Percentiles rank a stretch among this genome's conserved stretches.
These are phyloP conservation scores for Athalia rosae DNA, from an alignment of 2,888 invertebrate species.

Conservation along the genomic window DNA sequence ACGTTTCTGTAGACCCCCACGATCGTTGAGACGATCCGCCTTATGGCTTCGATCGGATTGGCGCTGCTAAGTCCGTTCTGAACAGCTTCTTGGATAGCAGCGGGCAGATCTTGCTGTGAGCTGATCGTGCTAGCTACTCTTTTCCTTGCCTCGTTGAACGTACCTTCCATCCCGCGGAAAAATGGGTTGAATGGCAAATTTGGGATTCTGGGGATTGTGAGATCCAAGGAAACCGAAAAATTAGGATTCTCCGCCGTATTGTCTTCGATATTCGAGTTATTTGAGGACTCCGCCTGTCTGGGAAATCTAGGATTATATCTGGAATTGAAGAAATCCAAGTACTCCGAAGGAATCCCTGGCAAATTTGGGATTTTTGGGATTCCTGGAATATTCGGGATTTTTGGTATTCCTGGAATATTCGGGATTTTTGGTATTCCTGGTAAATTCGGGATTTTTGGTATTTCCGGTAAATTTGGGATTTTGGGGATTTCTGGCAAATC, in stretches of 20 bases:
- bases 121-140: slow-evolving; percentile 47
- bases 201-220: slow-evolving; percentile 48
- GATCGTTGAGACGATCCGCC: slow-evolving; percentile 49
- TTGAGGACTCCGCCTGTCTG: not conserved
- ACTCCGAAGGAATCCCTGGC: slow-evolving; percentile 35
- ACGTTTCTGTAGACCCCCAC: slow-evolving; percentile 49
- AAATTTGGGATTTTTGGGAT: slow-evolving; percentile 14
- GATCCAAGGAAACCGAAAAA: slow-evolving; percentile 45
- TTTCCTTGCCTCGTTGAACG: slow-evolving; percentile 50
- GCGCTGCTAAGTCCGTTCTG: slow-evolving; percentile 49
- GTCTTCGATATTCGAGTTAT: not conserved
- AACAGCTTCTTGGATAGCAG: slow-evolving; percentile 51
- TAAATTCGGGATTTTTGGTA: not conserved
- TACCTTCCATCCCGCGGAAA: slow-evolving; percentile 48
- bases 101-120: slow-evolving; percentile 48
- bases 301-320: not conserved
- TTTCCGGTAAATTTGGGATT: not conserved
- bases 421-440: not conserved
- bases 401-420: not conserved
- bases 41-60: slow-evolving; percentile 49
- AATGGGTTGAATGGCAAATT: slow-evolving; percentile 34
- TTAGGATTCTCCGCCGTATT: not conserved
- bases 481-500: no score
- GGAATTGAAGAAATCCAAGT: no score
- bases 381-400: not conserved